Conservation (phyloP, 2,888 invertebrate species). For the Strigamia maritima region DNA sequence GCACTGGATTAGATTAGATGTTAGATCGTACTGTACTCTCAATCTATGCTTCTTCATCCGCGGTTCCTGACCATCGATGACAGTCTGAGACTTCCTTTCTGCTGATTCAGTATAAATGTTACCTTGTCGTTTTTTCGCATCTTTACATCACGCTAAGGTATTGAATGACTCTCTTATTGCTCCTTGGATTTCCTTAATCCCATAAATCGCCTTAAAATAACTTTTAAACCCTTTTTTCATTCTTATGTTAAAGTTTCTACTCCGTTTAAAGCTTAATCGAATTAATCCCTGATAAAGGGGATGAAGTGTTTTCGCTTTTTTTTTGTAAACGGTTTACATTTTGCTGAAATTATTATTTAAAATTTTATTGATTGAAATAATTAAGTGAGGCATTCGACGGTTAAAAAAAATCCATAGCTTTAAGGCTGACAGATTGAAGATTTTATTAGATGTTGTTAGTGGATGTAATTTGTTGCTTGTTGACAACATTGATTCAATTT, state of each 20-base stretch:
- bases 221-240: neutral
- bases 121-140: conserved; percentile 22
- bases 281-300: neutral
- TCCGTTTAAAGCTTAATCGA: neutral
- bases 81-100: conserved; percentile 18
- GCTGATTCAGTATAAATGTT: conserved; percentile 30
- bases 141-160: conserved; percentile 29
- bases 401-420: conserved; percentile 15
- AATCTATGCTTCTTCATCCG: conserved; percentile 22
- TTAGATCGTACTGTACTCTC: conserved; percentile 11
- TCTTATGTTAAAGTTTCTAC: neutral
- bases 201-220: neutral
- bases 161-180: neutral
- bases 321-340: too few relatives aligned
- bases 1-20: conserved; percentile 30
- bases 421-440: conserved; percentile 26
- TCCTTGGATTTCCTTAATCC: neutral
- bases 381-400: neutral
- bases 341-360: neutral
- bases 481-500: conserved; percentile 32
- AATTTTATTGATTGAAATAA: conserved; percentile 27
- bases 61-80: conserved; percentile 26
- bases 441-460: conserved; percentile 30
- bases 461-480: conserved; percentile 31
- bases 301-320: neutral